Base-by-base conservation (phyloP, 1,140 invertebrate species). In the Drosophila kepulauana region DNA sequence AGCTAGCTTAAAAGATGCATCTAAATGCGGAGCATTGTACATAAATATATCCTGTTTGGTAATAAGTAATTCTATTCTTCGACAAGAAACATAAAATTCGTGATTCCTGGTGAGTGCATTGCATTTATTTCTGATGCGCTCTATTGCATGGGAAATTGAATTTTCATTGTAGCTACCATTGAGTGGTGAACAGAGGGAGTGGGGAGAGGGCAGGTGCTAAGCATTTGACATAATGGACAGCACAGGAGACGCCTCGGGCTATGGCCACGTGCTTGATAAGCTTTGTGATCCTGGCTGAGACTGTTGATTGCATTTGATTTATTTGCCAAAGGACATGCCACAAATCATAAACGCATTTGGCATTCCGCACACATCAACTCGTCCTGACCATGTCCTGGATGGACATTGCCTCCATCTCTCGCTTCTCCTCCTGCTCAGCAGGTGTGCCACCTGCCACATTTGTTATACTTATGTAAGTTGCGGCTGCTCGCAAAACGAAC, bases 251-350 rank as follows among this genome's bases (percentile, higher is more conserved):
- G 58, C 48, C 43, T 33, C 49, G 46, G 51, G 64, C 45, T 25
- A 46, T 41, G 62, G 46, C 61, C 52, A 82, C 72, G 48, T 78
- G 57, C 62, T 66, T 76, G 69, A 76, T 79, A 79, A 71, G 73
- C 77, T 75, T 64, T 62, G 56, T 71, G 67, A 75, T 63, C 62
- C 65, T 33, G 73, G 48, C 54, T 66, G 61, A 71, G 69, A 63
- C 73, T 80, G 85, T 74, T 84, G 85, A 84, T 89, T 81, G 77
- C 84, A 88, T 88, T 82, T 88, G 85, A 88, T 88, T 88, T 88
- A 88, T 88, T 80, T 84, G 84, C 71, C 61, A 65, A 66, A 79
- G 78, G 74, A 88, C 84, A 84, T 80, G 80, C 71, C 81, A 87
- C 85, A 84, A 88, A 81, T 88, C 85, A 88, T 89, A 88, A 88